A percentile compares a stretch with the other conserved stretches of the same genome.
Conservation (phyloP, 2,888 invertebrate genomes). For the Trichopria drosophilae region DNA sequence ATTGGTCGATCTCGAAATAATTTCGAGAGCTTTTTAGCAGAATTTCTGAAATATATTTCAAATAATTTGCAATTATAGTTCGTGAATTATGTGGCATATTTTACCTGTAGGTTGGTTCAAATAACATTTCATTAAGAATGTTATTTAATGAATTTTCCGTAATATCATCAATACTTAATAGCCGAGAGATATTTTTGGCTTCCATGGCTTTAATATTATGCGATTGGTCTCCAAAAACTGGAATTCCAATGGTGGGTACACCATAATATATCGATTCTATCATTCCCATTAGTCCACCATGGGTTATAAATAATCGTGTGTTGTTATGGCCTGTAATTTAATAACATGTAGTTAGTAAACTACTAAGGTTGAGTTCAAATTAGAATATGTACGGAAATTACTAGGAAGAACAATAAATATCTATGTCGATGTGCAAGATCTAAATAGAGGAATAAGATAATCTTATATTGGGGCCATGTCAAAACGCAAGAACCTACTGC, state of each 20-base stretch:
- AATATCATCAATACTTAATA: slow-evolving; percentile 36
- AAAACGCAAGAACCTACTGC: too few species aligned
- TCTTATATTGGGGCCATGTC: too few species aligned
- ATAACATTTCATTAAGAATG: slow-evolving; percentile 42
- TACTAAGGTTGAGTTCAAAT: not conserved
- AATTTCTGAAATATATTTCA: slow-evolving; percentile 30
- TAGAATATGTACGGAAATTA: too few species aligned
- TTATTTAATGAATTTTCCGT: slow-evolving; percentile 42
- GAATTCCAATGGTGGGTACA: slow-evolving; percentile 52
- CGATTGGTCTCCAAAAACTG: slow-evolving; percentile 51
- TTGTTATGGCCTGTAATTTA: slow-evolving; percentile 48
- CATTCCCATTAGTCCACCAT: slow-evolving; percentile 52
- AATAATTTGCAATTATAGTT: not conserved
- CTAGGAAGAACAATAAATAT: too few species aligned
- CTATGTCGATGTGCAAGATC: too few species aligned
- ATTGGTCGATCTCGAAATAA: slow-evolving; percentile 47
- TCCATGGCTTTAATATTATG: slow-evolving; percentile 44
- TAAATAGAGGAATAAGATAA: too few species aligned
- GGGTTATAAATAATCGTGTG: slow-evolving; percentile 50
- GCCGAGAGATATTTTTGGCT: slow-evolving; percentile 42
- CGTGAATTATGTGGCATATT: not conserved
- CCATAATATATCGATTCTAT: slow-evolving; percentile 51
- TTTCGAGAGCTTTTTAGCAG: slow-evolving; percentile 34
- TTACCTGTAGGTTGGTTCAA: slow-evolving; percentile 46
- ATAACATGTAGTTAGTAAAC: not conserved